Evolutionary conservation across 2,888 invertebrate genomes (phyloP).

Genomic region (Hirtodrosophila histrioides): DNA sequence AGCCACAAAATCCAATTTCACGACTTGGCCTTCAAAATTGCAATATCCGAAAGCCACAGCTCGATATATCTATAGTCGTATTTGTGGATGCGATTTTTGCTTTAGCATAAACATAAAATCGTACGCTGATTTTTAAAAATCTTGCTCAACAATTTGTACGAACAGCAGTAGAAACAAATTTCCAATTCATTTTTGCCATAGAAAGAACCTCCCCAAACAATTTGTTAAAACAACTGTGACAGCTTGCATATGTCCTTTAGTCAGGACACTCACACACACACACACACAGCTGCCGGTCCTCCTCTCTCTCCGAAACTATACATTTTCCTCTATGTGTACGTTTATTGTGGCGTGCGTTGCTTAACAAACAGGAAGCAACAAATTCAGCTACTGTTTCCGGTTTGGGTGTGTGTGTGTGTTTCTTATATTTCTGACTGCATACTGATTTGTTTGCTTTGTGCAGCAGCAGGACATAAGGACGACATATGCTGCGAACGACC

Average conservation of each 20-base stretch:
- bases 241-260: conserved; percentile 78
- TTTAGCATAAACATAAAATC: conserved; percentile 33
- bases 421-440: conserved; percentile 75
- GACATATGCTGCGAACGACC: conserved; percentile 74
- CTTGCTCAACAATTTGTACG: conserved; percentile 21
- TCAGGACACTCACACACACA: conserved; percentile 30
- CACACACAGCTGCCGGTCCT: conserved; percentile 1
- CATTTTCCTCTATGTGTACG: conserved; percentile 43
- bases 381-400: conserved; percentile 79
- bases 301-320: conserved; percentile 23
- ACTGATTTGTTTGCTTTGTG: conserved; percentile 78
- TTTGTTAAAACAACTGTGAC: conserved; percentile 80
- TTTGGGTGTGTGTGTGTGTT: conserved; percentile 28
- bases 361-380: conserved; percentile 80
- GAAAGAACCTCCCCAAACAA: conserved; percentile 58
- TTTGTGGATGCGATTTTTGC: conserved; percentile 11
- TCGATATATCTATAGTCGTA: conserved; percentile 5
- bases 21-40: conserved; percentile 11
- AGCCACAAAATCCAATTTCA: conserved; percentile 34
- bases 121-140: conserved; percentile 27
- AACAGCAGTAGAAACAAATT: conserved; percentile 29
- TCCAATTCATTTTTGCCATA: conserved; percentile 32
- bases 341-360: conserved; percentile 78
- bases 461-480: conserved; percentile 57
- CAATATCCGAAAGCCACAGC: conserved; percentile 2